Conservation (phyloP, 1,140 invertebrate genomes). For the Lepeophtheirus salmonis region DNA sequence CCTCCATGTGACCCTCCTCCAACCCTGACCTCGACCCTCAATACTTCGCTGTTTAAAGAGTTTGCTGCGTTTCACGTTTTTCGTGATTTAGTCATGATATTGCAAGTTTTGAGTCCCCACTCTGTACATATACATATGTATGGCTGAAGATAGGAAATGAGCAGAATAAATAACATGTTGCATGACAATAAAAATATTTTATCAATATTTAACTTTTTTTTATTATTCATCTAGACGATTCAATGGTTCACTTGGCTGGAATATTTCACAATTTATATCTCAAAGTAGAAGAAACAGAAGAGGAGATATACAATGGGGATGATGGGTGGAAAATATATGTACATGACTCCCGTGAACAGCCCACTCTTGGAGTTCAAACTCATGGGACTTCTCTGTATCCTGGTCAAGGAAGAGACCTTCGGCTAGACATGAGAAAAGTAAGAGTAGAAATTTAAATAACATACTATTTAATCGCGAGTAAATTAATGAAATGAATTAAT, state of each 20-base stretch:
- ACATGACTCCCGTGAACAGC: neutral
- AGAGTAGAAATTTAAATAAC: neutral
- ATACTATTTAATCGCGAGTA: too few species aligned
- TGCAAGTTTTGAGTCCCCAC: too few species aligned
- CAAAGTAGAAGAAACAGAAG: constrained; percentile 3
- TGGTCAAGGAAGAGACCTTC: constrained; percentile 5
- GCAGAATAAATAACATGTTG: too few species aligned
- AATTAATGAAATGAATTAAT: too few species aligned
- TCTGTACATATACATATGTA: too few species aligned
- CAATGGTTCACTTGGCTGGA: constrained; percentile 4
- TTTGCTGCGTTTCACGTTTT: too few species aligned
- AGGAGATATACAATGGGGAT: neutral
- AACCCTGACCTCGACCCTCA: too few species aligned
- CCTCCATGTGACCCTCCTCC: too few species aligned
- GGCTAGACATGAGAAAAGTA: constrained; percentile 4
- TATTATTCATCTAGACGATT: neutral
- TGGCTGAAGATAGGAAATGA: too few species aligned
- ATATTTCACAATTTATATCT: constrained; percentile 12
- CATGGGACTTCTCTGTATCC: constrained; percentile 10
- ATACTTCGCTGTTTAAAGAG: too few species aligned
- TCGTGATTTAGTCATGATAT: too few species aligned
- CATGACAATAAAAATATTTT: too few species aligned
- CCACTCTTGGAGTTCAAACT: neutral
- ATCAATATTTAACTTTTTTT: neutral
- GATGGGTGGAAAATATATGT: constrained; percentile 7